Evolutionary conservation across 2,888 invertebrate species (phyloP), one percentile per base, ranked within the genome.

Genomic region (Phalera bucephala): DNA sequence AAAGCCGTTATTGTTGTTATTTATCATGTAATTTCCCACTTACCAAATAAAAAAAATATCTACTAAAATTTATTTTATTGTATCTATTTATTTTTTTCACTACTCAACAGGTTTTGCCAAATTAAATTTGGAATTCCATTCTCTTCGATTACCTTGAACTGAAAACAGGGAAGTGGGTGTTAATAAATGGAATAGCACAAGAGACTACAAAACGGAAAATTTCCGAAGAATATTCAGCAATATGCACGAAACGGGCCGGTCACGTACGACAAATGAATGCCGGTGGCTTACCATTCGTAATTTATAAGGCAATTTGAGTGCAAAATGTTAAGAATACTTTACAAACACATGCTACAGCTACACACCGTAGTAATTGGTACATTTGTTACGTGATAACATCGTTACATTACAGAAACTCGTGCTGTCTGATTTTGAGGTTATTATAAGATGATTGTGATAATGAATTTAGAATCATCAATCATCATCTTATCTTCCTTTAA

Each of bases 251-350:
- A 25, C 23, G 27, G 12, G 17, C 25, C 36, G 37, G 40, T 31
- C 59, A 50, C 55, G 59, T 58, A 36, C 42, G 8, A 34, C 43
- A 36, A 54, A 47, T 44, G 46, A 58, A 58, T 29, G 36, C 17
- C 34, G 11, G 32, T 30, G 35, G 43, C 47, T 46, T 47, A 47
- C 35, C 7, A 7, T 12, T 37, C 35, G 38, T 52, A 59, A 55
- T 55, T 59, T 59, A 47, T 51, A 40, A 26, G 38, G 31, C 38
- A 51, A 55, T 44, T 50, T 50, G 31, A 42, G 36, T 46, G 36
- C 36, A 45, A 45, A 57, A 36, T 55, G 28, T 36, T 46, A 27
- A 31, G 26, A 31, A 22, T 8, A 22, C 22, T 36, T 36, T 38
- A 44, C 17, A 25, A 39, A 14, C 36, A 36, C 27, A 31, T 40